Evolutionary conservation across 2,888 invertebrate genomes (phyloP).

Genomic region (Osedax frankpressi): DNA sequence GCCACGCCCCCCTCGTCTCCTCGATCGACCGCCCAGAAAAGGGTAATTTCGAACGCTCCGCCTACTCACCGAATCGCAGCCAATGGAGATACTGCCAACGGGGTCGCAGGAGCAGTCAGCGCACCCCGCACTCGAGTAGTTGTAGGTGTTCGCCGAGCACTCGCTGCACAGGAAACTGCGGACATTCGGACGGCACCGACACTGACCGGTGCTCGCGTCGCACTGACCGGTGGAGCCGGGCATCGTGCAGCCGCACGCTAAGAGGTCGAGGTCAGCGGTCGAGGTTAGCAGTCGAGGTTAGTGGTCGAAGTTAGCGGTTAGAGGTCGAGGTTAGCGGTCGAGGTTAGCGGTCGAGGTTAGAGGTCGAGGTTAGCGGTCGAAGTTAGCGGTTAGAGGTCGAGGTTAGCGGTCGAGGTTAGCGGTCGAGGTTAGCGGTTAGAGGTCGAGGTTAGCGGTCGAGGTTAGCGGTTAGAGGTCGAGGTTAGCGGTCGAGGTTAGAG

Average conservation of each 20-base stretch:
- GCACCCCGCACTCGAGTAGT: slow-evolving; percentile 30
- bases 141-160: slow-evolving; percentile 29
- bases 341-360: neutral
- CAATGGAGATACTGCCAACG: slow-evolving; percentile 18
- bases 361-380: neutral
- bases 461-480: no score
- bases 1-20: no score
- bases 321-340: neutral
- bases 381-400: no score
- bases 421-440: no score
- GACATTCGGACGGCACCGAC: slow-evolving; percentile 31
- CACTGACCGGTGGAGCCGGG: slow-evolving; percentile 30
- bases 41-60: no score
- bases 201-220: slow-evolving; percentile 28
- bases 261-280: neutral
- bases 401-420: no score
- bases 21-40: no score
- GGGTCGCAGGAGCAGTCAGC: slow-evolving; percentile 28
- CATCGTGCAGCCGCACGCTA: slow-evolving; percentile 22
- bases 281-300: neutral
- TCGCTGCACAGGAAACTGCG: slow-evolving; percentile 26
- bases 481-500: no score
- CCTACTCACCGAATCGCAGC: slow-evolving; percentile 28
- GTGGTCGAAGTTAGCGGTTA: no score
- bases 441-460: no score